Conservation (phyloP, 1,140 invertebrate species). For the Pentalonia nigronervosa region DNA sequence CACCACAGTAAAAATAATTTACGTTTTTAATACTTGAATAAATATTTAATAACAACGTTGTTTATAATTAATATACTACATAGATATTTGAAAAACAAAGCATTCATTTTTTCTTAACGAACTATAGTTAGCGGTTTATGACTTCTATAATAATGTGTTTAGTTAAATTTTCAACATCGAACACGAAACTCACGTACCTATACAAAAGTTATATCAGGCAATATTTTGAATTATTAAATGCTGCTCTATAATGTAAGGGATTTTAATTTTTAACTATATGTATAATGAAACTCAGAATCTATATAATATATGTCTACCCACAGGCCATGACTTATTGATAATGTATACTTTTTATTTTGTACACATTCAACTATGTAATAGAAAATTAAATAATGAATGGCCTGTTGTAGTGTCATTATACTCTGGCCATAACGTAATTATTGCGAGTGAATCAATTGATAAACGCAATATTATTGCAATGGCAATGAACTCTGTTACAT, state of each 20-base stretch:
- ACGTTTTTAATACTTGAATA: background rate
- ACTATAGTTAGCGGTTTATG: background rate
- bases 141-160: background rate
- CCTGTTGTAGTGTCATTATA: background rate
- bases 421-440: background rate
- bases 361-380: background rate
- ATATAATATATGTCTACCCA: background rate
- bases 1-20: background rate
- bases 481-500: background rate
- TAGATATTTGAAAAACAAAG: background rate
- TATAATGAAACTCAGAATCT: background rate
- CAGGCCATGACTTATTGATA: background rate
- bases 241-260: background rate
- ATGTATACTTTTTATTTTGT: constrained; percentile 19
- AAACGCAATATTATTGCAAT: background rate
- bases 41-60: background rate
- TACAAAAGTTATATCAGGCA: background rate
- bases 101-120: background rate
- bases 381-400: background rate
- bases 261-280: background rate
- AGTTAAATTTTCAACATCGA: background rate
- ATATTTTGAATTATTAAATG: background rate
- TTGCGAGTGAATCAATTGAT: background rate
- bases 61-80: background rate
- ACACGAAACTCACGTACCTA: background rate